Evolutionary conservation across 2,113 vertebrate genomes (phyloP).

Genomic region (Epinephelus moara): DNA sequence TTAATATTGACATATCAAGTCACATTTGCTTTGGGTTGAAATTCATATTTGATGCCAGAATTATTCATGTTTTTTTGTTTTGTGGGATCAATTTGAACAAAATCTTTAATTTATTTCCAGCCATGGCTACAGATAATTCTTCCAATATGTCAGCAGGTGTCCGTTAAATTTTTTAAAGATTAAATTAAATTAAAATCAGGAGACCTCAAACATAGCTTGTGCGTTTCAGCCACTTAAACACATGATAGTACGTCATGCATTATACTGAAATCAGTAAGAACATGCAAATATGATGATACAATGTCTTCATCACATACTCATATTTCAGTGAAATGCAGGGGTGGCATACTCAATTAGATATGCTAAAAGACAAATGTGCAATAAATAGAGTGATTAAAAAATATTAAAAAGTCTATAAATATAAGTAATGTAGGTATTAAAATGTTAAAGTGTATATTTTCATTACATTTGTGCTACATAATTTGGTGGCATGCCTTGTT

Average conservation of each 20-base stretch:
- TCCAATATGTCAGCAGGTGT: neutral
- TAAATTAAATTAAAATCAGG: neutral
- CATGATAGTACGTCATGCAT: neutral
- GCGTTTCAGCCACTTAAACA: neutral
- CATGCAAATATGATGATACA: neutral
- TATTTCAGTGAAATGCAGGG: neutral
- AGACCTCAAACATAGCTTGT: neutral
- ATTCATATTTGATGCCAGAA: neutral
- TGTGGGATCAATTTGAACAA: neutral
- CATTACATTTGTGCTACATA: neutral
- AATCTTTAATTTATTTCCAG: neutral
- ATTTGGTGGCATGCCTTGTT: no score
- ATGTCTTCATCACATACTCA: neutral
- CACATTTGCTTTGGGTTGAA: neutral
- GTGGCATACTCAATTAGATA: neutral
- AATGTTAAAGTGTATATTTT: neutral
- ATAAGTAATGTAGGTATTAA: neutral
- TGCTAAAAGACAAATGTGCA: neutral
- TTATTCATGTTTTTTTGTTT: neutral
- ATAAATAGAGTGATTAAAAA: neutral
- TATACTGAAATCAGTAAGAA: neutral
- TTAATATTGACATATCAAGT: neutral
- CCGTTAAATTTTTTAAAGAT: neutral
- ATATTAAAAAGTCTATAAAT: neutral
- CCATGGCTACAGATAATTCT: neutral